phyloP scores from a whole-genome alignment of 2,797 vertebrate species.

The Yasuhikotakia modesta region DNA sequence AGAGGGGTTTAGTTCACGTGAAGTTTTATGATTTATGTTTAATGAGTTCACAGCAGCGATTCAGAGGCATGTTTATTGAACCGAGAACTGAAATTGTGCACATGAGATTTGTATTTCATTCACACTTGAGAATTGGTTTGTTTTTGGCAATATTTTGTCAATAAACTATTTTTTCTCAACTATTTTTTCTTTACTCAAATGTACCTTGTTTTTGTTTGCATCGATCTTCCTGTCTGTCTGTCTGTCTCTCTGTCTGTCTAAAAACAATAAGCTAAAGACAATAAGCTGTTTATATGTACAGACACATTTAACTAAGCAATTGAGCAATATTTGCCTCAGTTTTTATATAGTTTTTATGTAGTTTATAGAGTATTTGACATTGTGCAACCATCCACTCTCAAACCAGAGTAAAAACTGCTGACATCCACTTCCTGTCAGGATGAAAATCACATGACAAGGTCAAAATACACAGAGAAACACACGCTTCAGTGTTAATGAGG shows the following conservation, averaged over 20 bases:
- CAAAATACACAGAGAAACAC: slow-evolving; percentile 60
- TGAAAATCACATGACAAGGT: slow-evolving; percentile 71
- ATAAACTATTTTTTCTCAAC: slow-evolving; percentile 14
- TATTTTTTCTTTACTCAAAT: not conserved
- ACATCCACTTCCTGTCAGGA: slow-evolving; percentile 73
- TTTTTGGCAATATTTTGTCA: not conserved
- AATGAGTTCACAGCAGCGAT: not conserved
- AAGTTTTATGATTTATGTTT: slow-evolving; percentile 7
- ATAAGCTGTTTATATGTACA: too few species aligned
- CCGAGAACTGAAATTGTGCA: not conserved
- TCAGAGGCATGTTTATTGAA: not conserved
- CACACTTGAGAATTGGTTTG: not conserved
- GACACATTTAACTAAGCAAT: too few species aligned
- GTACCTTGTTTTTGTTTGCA: not conserved
- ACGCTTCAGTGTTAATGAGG: slow-evolving; percentile 21
- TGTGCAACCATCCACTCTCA: slow-evolving; percentile 62
- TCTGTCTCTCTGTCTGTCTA: too few species aligned
- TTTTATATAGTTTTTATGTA: slow-evolving; percentile 57
- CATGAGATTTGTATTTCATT: not conserved
- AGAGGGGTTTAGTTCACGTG: not conserved
- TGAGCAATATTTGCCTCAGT: slow-evolving; percentile 31
- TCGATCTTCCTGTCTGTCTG: too few species aligned
- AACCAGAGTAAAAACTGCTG: slow-evolving; percentile 67
- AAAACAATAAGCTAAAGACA: too few species aligned
- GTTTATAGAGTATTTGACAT: slow-evolving; percentile 48